Evolutionary conservation across 2,888 invertebrate genomes (phyloP), one percentile per base, ranked within the genome.

Genomic region (Athrips mouffetella): DNA sequence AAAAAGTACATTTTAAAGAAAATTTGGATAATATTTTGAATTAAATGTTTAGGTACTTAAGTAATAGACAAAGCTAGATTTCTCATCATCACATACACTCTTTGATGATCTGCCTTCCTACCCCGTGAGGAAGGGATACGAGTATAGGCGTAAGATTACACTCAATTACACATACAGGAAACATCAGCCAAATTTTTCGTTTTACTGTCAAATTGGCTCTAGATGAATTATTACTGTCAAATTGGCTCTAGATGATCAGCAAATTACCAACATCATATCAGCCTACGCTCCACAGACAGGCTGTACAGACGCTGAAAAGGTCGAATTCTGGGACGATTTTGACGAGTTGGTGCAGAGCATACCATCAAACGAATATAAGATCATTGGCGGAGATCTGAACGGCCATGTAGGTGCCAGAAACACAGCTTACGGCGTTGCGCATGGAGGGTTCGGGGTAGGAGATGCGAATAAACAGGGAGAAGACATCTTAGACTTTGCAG

Each of bases 221-320:
- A n/a, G n/a, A n/a, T n/a, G n/a, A n/a, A n/a, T n/a, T n/a, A 58
- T 56, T 3, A 15, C 45, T 3, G 35, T 58, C 0, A 58, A 56
- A 41, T 30, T 56, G 7, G 52, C 50, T 1, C 7, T 57, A 13
- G 57, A 57, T 13, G 33, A 46, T 4, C 52, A 53, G 20, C 45
- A 13, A 5, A 13, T 18, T n/a, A 8, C 52, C 2, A 57, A 57
- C 30, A 49, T 57, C 3, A 50, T 53, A 10, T 53, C 47, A 2
- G 50, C 50, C 0, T 57, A 53, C n/a, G 57, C 57, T 10, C 53
- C 57, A 0, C 57, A 57, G 23, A 15, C 41, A 0, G 53, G 54
- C 1, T 49, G 48, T 20, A 8, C 48, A 8, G 31, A 30, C 4
- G 4, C 23, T 2, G 53, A 56, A 41, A 56, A 54, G 23, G 16